Conservation (phyloP, 2,113 vertebrate species). For the Megaleporinus macrocephalus region DNA sequence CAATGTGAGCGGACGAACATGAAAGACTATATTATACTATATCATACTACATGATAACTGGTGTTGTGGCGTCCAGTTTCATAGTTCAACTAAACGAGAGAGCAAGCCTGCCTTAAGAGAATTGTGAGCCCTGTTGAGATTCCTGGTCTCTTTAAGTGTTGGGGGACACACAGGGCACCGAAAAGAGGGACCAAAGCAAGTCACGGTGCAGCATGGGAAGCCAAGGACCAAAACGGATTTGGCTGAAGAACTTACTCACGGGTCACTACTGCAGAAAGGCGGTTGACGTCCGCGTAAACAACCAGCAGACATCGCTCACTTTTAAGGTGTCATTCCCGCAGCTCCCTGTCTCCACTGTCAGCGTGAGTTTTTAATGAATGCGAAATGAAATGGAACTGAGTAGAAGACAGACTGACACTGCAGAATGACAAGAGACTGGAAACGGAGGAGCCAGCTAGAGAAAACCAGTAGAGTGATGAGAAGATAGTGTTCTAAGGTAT, state of each 20-base stretch:
- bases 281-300: slow-evolving; percentile 60
- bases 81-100: not conserved
- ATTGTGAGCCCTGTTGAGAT: slow-evolving; percentile 14
- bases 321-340: slow-evolving; percentile 73
- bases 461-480: not conserved
- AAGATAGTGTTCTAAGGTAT: not conserved
- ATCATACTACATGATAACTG: too few species aligned
- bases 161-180: slow-evolving; percentile 46
- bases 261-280: slow-evolving; percentile 80
- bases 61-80: slow-evolving; percentile 7
- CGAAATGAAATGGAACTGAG: slow-evolving; percentile 56
- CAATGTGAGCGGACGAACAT: not conserved
- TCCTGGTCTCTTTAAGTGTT: slow-evolving; percentile 63
- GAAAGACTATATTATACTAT: too few species aligned
- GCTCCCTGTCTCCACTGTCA: slow-evolving; percentile 73
- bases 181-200: slow-evolving; percentile 51
- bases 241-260: slow-evolving; percentile 77
- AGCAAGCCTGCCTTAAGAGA: not conserved
- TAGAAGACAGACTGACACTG: slow-evolving; percentile 21
- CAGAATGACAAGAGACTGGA: slow-evolving; percentile 17
- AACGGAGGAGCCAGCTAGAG: not conserved
- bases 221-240: slow-evolving; percentile 73
- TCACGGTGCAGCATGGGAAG: slow-evolving; percentile 61
- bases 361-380: slow-evolving; percentile 82
- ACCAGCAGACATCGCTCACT: slow-evolving; percentile 67